These are phyloP conservation scores for Acanthacorydalis orientalis DNA, from an alignment of 2,888 invertebrate genomes.

Conservation along the genomic window DNA sequence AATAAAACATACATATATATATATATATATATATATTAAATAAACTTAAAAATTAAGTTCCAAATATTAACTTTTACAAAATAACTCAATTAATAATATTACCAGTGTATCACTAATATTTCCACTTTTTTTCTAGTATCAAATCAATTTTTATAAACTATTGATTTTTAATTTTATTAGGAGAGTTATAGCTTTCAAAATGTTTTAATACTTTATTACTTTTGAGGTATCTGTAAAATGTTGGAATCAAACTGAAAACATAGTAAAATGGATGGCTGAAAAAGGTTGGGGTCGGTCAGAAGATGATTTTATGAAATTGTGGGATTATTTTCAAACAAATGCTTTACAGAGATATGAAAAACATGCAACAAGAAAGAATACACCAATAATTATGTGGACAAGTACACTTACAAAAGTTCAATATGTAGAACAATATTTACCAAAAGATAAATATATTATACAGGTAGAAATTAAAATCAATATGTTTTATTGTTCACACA, in stretches of 20 bases:
- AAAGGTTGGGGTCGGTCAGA: constrained; percentile 36
- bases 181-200: neutral
- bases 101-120: too few species aligned
- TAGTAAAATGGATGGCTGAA: constrained; percentile 49
- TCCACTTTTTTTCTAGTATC: too few species aligned
- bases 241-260: constrained; percentile 56
- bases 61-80: too few species aligned
- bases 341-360: constrained; percentile 40
- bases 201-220: neutral
- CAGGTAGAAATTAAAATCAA: constrained; percentile 30
- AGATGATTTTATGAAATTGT: constrained; percentile 45
- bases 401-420: constrained; percentile 54
- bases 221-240: constrained; percentile 33
- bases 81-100: too few species aligned
- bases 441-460: constrained; percentile 61
- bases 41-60: too few species aligned
- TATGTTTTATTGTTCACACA: neutral
- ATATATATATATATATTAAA: too few species aligned
- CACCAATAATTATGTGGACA: constrained; percentile 64
- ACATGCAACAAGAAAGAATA: constrained; percentile 28
- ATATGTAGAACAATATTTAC: constrained; percentile 45
- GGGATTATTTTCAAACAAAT: constrained; percentile 59
- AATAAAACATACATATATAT: too few species aligned
- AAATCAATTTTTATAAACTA: too few species aligned
- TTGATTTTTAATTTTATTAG: too few species aligned